Evolutionary conservation across 2,888 invertebrate species (phyloP).

Genomic region (Ceratothoa steindachneri): DNA sequence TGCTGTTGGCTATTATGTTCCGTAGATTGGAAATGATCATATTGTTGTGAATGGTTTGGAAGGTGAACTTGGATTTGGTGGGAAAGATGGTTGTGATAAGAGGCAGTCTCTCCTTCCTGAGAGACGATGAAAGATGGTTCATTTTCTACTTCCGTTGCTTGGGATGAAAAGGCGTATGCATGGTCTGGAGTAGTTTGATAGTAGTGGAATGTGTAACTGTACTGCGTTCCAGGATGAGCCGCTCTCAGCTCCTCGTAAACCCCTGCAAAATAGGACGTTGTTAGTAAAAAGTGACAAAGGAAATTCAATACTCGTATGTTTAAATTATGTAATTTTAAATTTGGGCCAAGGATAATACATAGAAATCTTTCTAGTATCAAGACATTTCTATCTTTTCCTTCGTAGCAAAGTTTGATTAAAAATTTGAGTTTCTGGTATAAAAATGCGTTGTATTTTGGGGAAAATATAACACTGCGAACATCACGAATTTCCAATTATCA

Average conservation of each 20-base stretch:
- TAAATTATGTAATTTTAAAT: no score
- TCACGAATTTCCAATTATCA: no score
- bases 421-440: not conserved
- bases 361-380: no score
- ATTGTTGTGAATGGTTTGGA: not conserved
- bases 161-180: constrained; percentile 28
- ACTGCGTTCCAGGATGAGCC: constrained; percentile 25
- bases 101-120: not conserved
- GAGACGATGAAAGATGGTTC: not conserved
- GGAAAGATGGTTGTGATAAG: not conserved
- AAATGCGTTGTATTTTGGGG: no score
- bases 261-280: constrained; percentile 35
- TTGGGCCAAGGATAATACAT: no score
- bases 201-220: constrained; percentile 40
- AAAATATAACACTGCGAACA: no score
- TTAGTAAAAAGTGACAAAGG: no score
- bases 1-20: not conserved
- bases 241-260: constrained; percentile 43
- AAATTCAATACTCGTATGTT: no score
- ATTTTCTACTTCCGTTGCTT: not conserved
- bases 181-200: constrained; percentile 45
- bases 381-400: no score
- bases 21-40: not conserved
- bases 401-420: not conserved
- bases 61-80: not conserved